Percentiles rank a stretch among this genome's conserved stretches.
phyloP scores from a whole-genome alignment of 1,140 invertebrate genomes.

The Apis cerana region DNA sequence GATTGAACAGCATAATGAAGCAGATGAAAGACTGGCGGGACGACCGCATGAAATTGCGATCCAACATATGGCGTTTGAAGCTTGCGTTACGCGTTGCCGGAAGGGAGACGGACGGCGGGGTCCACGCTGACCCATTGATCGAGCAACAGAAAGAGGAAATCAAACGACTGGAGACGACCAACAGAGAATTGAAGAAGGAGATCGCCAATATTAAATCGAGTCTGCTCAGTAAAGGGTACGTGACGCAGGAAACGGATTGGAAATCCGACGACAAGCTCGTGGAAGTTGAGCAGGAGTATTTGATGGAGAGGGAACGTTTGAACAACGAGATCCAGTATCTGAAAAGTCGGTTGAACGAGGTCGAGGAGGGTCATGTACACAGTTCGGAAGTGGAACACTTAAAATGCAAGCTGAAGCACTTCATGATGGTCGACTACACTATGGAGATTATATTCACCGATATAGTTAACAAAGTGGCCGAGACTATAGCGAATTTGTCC shows the following conservation, averaged over 20 bases:
- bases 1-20: slow-evolving; percentile 58
- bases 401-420: slow-evolving; percentile 44
- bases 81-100: slow-evolving; percentile 46
- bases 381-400: slow-evolving; percentile 29
- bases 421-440: slow-evolving; percentile 48
- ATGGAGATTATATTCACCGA: slow-evolving; percentile 55
- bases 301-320: slow-evolving; percentile 35
- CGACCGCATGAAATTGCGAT: slow-evolving; percentile 54
- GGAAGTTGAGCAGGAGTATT: slow-evolving; percentile 30
- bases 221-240: slow-evolving; percentile 9
- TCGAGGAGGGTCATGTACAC: slow-evolving; percentile 17
- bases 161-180: slow-evolving; percentile 34
- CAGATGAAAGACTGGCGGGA: slow-evolving; percentile 55
- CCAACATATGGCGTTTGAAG: slow-evolving; percentile 59
- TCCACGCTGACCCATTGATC: slow-evolving; percentile 48
- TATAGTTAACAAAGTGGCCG: slow-evolving; percentile 46
- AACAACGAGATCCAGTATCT: slow-evolving; percentile 56
- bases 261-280: slow-evolving; percentile 37
- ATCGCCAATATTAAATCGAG: slow-evolving; percentile 40
- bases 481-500: slow-evolving; percentile 52
- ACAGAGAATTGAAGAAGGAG: slow-evolving; percentile 49
- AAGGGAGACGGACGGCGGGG: slow-evolving; percentile 28
- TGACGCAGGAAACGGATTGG: background rate
- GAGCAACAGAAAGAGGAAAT: slow-evolving; percentile 55
- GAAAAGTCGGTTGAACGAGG: slow-evolving; percentile 38